Conservation (phyloP, 1,140 invertebrate species). For the Lutraria rhynchaena region DNA sequence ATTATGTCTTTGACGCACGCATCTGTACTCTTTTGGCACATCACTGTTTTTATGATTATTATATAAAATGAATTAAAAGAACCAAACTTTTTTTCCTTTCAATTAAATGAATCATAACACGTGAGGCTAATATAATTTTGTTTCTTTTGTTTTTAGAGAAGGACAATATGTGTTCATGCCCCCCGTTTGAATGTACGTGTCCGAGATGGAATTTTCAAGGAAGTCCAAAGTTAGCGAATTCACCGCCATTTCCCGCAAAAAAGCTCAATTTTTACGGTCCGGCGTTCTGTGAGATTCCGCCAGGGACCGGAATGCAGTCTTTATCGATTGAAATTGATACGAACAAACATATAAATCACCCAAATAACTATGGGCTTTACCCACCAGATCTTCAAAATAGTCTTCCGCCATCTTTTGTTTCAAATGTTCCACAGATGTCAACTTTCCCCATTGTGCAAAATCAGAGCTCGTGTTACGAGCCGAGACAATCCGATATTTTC, state of each 20-base stretch:
- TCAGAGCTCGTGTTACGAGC: conserved; percentile 6
- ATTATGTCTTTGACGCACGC: too few relatives aligned
- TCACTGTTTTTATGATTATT: too few relatives aligned
- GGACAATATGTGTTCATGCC: conserved; percentile 81
- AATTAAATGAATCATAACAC: too few relatives aligned
- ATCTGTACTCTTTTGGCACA: too few relatives aligned
- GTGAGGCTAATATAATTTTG: too few relatives aligned
- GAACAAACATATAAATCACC: conserved; percentile 63
- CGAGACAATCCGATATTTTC: conserved; percentile 14
- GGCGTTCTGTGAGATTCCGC: conserved; percentile 45
- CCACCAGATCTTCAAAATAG: conserved; percentile 6
- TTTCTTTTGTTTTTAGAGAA: conserved; percentile 66
- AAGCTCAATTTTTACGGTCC: conserved; percentile 45
- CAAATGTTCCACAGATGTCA: conserved; percentile 6
- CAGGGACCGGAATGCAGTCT: conserved; percentile 48
- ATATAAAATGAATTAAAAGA: too few relatives aligned
- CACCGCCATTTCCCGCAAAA: conserved; percentile 41
- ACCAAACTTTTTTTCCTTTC: too few relatives aligned
- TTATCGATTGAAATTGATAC: conserved; percentile 58
- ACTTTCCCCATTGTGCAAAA: background rate
- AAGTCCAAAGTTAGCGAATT: conserved; percentile 52
- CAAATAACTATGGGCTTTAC: conserved; percentile 49
- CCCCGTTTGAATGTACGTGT: conserved; percentile 82
- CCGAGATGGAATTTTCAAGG: conserved; percentile 57
- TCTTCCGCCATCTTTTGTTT: conserved; percentile 10